These are phyloP conservation scores for Arizona elegans DNA, from an alignment of 2,113 vertebrate genomes.

Conservation along the genomic window DNA sequence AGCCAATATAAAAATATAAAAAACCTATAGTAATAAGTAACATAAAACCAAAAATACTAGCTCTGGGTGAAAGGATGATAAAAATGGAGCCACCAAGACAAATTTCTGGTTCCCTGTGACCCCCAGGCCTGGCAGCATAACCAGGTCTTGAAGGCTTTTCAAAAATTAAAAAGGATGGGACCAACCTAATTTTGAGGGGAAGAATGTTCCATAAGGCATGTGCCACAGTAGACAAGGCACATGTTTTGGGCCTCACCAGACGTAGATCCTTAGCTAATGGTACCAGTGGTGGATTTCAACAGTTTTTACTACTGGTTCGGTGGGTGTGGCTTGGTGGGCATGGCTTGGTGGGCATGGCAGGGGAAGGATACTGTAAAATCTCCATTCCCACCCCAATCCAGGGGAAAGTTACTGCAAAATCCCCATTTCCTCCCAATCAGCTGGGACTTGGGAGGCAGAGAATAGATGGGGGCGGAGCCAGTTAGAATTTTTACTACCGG, in stretches of 20 bases:
- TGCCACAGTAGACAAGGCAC: background rate
- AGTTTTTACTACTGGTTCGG: too few relatives aligned
- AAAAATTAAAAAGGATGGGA: background rate
- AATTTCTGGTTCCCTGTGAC: background rate
- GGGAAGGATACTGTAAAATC: too few relatives aligned
- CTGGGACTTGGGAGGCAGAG: background rate
- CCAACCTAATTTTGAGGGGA: background rate
- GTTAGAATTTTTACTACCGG: too few relatives aligned
- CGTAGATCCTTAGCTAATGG: background rate
- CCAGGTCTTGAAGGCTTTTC: background rate
- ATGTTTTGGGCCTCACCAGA: background rate
- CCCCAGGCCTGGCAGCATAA: background rate
- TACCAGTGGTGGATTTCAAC: too few relatives aligned
- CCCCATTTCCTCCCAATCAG: too few relatives aligned
- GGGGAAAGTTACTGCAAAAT: too few relatives aligned
- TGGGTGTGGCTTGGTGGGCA: too few relatives aligned
- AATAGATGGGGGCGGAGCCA: too few relatives aligned
- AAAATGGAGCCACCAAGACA: background rate
- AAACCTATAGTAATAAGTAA: background rate
- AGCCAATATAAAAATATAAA: background rate
- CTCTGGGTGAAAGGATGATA: background rate
- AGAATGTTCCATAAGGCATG: background rate
- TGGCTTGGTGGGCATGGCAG: too few relatives aligned
- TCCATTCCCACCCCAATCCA: too few relatives aligned
- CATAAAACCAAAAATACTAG: background rate